Evolutionary conservation across 2,888 invertebrate species (phyloP), one percentile per base, ranked within the genome.

Genomic region (Pherbina coryleti): DNA sequence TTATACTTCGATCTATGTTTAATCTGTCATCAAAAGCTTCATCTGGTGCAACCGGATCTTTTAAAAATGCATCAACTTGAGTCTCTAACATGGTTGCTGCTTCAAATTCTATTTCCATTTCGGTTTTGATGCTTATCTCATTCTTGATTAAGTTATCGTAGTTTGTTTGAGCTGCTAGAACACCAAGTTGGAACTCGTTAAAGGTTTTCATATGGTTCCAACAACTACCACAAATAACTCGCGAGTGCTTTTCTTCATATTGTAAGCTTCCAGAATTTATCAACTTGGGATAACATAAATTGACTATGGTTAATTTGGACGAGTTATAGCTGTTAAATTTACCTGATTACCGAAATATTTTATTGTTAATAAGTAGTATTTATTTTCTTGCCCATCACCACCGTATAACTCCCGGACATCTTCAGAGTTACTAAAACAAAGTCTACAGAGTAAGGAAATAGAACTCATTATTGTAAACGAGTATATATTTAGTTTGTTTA

Each of bases 141-240:
- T 69, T 55, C 44, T 34, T 53, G 22, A 57, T 14, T 19, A 69
- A 28, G 25, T 25, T 19, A 22, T 22, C 37, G n/a, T 76, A 71
- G 17, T 77, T 76, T 0, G 70, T 51, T 55, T 80, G 80, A 11
- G 80, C 78, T 1, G 53, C 64, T 11, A 75, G 75, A 31, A 77
- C 75, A 9, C 55, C 37, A n/a, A 72, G 71, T 44, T 78, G 76
- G n/a, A 79, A 79, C 7, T 28, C 49, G 57, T 78, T 62, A 37
- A 79, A 79, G n/a, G 76, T 75, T 28, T 25, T 78, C 5, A 79
- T 79, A 25, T 75, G 69, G 28, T 64, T 44, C 79, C 79, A 79
- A 34, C 79, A 79, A 34, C 44, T 74, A 14, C 31, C 11, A 37
- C 81, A 81, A 66, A 81, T 81, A 0, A 80, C 79, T 25, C 77